Evolutionary conservation across 2,797 vertebrate genomes (phyloP), one percentile per base, ranked within the genome.

Genomic region (Champsocephalus esox): DNA sequence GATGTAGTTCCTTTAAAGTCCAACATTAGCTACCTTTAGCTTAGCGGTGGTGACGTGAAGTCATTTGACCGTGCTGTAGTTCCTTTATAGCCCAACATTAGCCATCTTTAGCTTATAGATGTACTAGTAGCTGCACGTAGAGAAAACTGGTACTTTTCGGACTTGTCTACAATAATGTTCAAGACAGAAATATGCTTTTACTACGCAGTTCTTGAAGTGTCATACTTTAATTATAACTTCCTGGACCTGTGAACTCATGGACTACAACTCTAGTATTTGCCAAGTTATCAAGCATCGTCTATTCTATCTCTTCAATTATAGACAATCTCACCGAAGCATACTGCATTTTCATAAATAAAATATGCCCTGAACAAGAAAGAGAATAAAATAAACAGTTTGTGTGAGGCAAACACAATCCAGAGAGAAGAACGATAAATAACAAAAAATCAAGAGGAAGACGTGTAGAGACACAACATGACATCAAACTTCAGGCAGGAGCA

Each of bases 401-500:
- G 12, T 28, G 12, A 66, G 48, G 67, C 24, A 52, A 75, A 67
- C 9, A n/a, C 59, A 60, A 38, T 9, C 41, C 28, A 43, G 4
- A 45, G 52, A 41, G 73, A 44, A 41, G 56, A 12, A 38, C 9
- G 45, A 52, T 28, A 28, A 28, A 28, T 28, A 28, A 45, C n/a
- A 3, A 50, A 19, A 44, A 58, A 59, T 12, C 34, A 4, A 46
- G 41, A 59, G 41, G 28, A 63, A 21, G 68, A 81, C 61, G 66
- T 66, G 70, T 13, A 55, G 28, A 44, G 46, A 28, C 19, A 52
- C 16, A 41, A 38, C 24, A 58, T 51, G 21, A 58, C 21, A 59
- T 75, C 38, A 69, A 75, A 62, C 51, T 55, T 67, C 54, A 60
- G 76, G 49, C 50, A 16, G 75, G 68, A 60, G 48, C 54, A 52